Base-by-base conservation (phyloP, 2,797 vertebrate species). In the Enteromius afrohamiltoni region DNA sequence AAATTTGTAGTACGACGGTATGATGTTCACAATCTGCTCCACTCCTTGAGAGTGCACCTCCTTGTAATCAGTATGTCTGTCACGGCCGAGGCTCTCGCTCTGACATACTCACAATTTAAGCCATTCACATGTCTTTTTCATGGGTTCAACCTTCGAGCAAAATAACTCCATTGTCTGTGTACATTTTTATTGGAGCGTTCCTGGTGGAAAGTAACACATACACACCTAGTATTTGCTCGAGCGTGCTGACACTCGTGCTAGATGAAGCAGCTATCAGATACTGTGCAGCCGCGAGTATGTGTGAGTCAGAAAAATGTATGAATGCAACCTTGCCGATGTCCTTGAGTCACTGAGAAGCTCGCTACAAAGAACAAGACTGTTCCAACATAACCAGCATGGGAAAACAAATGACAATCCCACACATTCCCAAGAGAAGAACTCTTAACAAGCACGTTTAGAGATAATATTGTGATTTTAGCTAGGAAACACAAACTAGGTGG, bases 1-100 rank as follows among this genome's bases (percentile, higher is more conserved):
- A 37, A 34, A 23, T 7, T 31, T 75, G 42, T 51, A 51, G 40
- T 47, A 70, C 34, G 79, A 58, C 70, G 68, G 68, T 42, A 80
- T 65, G 55, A 75, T 82, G 87, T 84, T 80, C 53, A 60, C 69
- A 49, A 82, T 69, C 69, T 81, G 58, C 47, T 62, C 37, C 31
- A 40, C 75, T 58, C 37, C 49, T 80, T 82, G 9, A 68, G 74
- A 79, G 75, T 29, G 64, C 80, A 76, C 64, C 80, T 75, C 74
- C 34, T 77, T 85, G 81, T 86, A 80, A 86, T 73, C 67, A 84
- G 53, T 16, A 80, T 81, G 79, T 81, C 79, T 73, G 26, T 73
- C 79, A 81, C 8, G 40, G 11, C 37, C 16, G 67, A 70, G 79
- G 42, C 58, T 75, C 29, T 53, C 26, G 23, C 79, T 80, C 79